These are phyloP conservation scores for Xestia xanthographa DNA, from an alignment of 2,888 invertebrate species.

Conservation along the genomic window DNA sequence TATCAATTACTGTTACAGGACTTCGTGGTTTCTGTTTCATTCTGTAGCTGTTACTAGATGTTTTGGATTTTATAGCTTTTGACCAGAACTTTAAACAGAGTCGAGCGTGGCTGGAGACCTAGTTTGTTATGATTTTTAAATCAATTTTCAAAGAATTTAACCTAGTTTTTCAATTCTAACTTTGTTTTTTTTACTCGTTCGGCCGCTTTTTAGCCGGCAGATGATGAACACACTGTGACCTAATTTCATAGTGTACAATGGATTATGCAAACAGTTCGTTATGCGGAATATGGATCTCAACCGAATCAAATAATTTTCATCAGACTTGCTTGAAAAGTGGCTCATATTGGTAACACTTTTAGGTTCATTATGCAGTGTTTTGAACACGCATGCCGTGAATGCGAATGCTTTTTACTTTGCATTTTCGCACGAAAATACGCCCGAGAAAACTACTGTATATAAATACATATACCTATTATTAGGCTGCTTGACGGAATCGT, in stretches of 20 bases:
- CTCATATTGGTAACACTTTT: neutral
- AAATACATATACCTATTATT: neutral
- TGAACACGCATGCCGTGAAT: neutral
- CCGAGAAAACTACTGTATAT: neutral
- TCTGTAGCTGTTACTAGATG: neutral
- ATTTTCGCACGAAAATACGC: neutral
- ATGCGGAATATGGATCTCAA: slow-evolving; percentile 47
- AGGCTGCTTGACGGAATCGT: neutral
- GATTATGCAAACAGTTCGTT: slow-evolving; percentile 51
- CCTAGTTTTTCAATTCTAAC: slow-evolving; percentile 49
- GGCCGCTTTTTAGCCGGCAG: slow-evolving; percentile 56
- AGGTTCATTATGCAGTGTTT: neutral
- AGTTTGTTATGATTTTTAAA: slow-evolving; percentile 23
- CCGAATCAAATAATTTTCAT: slow-evolving; percentile 37
- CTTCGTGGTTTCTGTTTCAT: neutral
- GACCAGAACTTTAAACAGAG: slow-evolving; percentile 1
- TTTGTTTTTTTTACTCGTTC: slow-evolving; percentile 48
- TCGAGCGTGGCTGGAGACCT: neutral
- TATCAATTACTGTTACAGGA: neutral
- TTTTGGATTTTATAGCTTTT: neutral
- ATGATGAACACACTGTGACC: slow-evolving; percentile 59
- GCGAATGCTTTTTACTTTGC: neutral
- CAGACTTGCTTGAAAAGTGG: neutral
- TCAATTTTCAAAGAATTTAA: slow-evolving; percentile 39
- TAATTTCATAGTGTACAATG: slow-evolving; percentile 59